These are phyloP conservation scores for Harpagifer antarcticus DNA, from an alignment of 2,797 vertebrate genomes.

Conservation along the genomic window DNA sequence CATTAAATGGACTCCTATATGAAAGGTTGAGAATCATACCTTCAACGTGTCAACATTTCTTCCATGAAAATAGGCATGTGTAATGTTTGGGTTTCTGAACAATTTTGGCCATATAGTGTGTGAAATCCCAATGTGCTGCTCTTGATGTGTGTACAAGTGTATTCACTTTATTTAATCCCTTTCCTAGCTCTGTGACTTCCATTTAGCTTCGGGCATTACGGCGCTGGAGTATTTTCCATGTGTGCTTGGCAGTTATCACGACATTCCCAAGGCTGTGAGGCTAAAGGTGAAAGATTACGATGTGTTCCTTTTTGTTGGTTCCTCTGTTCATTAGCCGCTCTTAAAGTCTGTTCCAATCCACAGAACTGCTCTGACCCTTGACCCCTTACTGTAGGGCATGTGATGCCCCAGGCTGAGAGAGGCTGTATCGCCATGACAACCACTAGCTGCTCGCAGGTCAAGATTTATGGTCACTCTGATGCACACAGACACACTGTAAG, in stretches of 20 bases:
- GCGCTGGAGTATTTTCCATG: conserved; percentile 6
- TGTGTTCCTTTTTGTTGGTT: conserved; percentile 62
- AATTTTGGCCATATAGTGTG: not conserved
- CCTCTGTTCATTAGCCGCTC: conserved; percentile 64
- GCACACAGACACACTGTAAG: conserved; percentile 38
- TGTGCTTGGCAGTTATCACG: conserved; percentile 32
- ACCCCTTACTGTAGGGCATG: conserved; percentile 59
- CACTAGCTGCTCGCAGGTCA: conserved; percentile 50
- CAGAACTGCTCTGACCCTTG: conserved; percentile 63
- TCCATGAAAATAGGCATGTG: not conserved
- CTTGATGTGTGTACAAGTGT: conserved; percentile 14
- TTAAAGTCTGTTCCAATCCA: conserved; percentile 45
- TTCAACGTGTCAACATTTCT: not conserved
- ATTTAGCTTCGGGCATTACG: conserved; percentile 24
- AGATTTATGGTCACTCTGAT: conserved; percentile 63
- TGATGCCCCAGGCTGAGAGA: conserved; percentile 45
- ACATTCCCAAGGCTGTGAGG: conserved; percentile 51
- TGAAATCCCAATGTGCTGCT: not conserved
- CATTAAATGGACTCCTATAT: too few species aligned
- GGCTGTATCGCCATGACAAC: conserved; percentile 65
- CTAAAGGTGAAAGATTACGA: conserved; percentile 46
- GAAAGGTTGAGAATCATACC: too few species aligned
- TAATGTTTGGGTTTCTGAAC: conserved; percentile 1
- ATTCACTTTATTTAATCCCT: conserved; percentile 13
- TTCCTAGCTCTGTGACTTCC: conserved; percentile 9